Evolutionary conservation across 2,797 vertebrate genomes (phyloP).

Genomic region (Crenichthys baileyi): DNA sequence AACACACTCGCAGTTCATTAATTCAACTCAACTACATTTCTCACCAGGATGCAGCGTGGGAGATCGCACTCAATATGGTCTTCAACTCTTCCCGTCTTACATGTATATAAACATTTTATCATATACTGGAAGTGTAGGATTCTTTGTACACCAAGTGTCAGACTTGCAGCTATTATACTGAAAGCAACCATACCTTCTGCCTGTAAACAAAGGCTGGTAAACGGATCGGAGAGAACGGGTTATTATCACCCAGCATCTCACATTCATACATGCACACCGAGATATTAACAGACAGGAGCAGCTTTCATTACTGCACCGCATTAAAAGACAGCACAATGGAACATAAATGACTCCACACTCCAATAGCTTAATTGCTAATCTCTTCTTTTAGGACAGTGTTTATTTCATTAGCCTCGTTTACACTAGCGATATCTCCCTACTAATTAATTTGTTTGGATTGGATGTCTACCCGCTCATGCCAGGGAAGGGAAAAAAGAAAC

Average conservation of each 20-base stretch:
- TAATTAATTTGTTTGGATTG: slow-evolving; percentile 77
- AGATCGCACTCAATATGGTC: slow-evolving; percentile 17
- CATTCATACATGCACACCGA: slow-evolving; percentile 2
- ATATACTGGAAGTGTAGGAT: slow-evolving; percentile 22
- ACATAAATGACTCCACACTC: slow-evolving; percentile 64
- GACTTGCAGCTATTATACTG: slow-evolving; percentile 23
- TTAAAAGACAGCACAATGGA: slow-evolving; percentile 66
- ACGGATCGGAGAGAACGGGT: slow-evolving; percentile 37
- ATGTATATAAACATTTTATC: slow-evolving; percentile 30
- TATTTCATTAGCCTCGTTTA: slow-evolving; percentile 73
- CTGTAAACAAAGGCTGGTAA: slow-evolving; percentile 52
- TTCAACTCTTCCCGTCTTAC: slow-evolving; percentile 11
- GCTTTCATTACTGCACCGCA: slow-evolving; percentile 61
- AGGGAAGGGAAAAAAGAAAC: slow-evolving; percentile 41
- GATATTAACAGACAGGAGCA: slow-evolving; percentile 23
- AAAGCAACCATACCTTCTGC: slow-evolving; percentile 42
- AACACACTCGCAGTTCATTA: slow-evolving; percentile 32
- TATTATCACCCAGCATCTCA: slow-evolving; percentile 42
- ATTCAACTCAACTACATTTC: slow-evolving; percentile 41
- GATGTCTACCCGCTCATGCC: slow-evolving; percentile 47
- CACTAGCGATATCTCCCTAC: slow-evolving; percentile 61
- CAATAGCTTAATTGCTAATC: slow-evolving; percentile 76
- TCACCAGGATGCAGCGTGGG: slow-evolving; percentile 13
- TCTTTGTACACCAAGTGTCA: slow-evolving; percentile 41
- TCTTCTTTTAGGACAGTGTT: slow-evolving; percentile 74